Evolutionary conservation across 2,888 invertebrate species (phyloP).

Genomic region (Dinocampus coccinellae): DNA sequence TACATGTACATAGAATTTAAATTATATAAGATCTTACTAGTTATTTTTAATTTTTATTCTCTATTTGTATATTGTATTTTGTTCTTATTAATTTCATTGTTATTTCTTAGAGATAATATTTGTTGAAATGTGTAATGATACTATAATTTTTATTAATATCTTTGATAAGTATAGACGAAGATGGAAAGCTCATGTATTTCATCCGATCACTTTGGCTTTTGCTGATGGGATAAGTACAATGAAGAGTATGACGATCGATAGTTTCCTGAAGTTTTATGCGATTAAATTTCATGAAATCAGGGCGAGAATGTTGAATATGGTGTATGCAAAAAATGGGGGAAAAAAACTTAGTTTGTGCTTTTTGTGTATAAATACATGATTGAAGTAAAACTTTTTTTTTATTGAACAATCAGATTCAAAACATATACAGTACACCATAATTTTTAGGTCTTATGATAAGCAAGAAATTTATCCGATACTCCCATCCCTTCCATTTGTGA

Average conservation of each 20-base stretch:
- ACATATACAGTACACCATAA: no score
- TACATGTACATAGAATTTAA: neutral
- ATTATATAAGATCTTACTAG: neutral
- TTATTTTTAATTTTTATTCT: neutral
- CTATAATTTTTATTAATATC: neutral
- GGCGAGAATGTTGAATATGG: neutral
- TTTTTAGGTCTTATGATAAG: no score
- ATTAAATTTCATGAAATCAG: neutral
- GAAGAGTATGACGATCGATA: slow-evolving; percentile 32
- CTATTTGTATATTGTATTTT: neutral
- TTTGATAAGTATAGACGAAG: neutral
- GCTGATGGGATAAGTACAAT: neutral
- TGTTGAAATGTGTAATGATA: neutral
- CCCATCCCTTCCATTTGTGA: no score
- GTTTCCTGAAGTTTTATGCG: neutral
- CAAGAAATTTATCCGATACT: no score
- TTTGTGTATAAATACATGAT: no score
- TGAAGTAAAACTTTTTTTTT: no score
- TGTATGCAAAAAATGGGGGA: no score
- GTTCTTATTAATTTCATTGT: neutral
- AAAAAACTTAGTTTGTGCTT: no score
- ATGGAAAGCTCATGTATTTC: neutral
- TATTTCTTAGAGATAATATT: neutral
- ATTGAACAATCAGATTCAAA: no score
- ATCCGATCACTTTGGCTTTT: neutral